Percentiles rank a stretch among this genome's conserved stretches.
phyloP scores from a whole-genome alignment of 2,113 vertebrate species.

The Cavia porcellus region DNA sequence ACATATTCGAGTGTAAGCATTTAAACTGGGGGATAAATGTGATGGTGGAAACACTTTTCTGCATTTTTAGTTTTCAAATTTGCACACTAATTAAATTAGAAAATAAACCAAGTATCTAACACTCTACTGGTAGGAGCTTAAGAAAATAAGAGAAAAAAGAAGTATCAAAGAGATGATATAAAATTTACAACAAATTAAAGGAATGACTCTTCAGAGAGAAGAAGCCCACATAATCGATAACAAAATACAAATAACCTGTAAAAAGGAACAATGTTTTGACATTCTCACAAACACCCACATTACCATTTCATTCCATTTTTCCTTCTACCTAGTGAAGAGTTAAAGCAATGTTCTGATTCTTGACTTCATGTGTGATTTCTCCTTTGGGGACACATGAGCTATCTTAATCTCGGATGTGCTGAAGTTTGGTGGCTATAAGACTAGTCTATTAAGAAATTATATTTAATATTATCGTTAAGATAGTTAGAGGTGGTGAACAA shows the following conservation, averaged over 20 bases:
- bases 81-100: neutral
- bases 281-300: neutral
- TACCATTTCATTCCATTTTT: neutral
- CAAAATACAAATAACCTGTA: neutral
- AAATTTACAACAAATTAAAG: neutral
- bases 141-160: neutral
- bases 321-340: neutral
- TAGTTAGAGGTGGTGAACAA: neutral
- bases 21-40: neutral
- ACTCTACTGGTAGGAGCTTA: neutral
- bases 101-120: neutral
- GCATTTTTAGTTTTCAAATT: neutral
- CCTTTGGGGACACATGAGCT: neutral
- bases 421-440: neutral
- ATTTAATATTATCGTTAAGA: neutral
- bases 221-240: neutral
- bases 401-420: neutral
- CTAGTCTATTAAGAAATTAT: neutral
- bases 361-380: neutral
- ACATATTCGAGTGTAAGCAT: neutral
- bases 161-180: neutral
- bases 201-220: neutral
- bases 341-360: neutral
- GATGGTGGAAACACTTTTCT: neutral
- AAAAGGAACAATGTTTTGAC: rapidly evolving